Evolutionary conservation across 1,140 invertebrate genomes (phyloP).

Genomic region (Drosophila dunni): DNA sequence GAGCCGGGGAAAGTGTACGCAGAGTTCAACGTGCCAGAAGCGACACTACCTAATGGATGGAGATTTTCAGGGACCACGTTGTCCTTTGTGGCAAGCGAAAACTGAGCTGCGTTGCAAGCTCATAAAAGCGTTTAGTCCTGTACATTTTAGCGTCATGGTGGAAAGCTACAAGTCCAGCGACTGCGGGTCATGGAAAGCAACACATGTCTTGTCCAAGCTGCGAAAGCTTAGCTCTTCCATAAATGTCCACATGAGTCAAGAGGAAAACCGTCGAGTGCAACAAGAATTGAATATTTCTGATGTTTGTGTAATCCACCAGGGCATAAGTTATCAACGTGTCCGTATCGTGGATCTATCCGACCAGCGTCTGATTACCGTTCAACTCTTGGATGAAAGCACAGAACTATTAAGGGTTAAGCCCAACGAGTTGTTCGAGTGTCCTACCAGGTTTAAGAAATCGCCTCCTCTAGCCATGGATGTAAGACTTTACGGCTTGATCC

Average conservation of each 20-base stretch:
- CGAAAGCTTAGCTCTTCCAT: conserved; percentile 10
- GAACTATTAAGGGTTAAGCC: conserved; percentile 27
- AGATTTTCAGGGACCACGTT: conserved; percentile 8
- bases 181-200: conserved; percentile 21
- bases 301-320: conserved; percentile 39
- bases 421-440: conserved; percentile 41
- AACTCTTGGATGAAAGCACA: conserved; percentile 55
- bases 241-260: conserved; percentile 26
- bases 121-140: conserved; percentile 28
- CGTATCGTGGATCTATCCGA: conserved; percentile 37
- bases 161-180: conserved; percentile 26
- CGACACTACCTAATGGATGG: conserved; percentile 31
- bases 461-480: conserved; percentile 54
- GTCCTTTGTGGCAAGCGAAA: conserved; percentile 12
- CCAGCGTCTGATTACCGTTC: conserved; percentile 23
- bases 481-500: conserved; percentile 21
- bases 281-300: conserved; percentile 13
- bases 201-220: not conserved
- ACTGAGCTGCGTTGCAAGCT: conserved; percentile 40
- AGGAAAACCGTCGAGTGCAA: conserved; percentile 2
- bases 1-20: conserved; percentile 27
- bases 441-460: not conserved
- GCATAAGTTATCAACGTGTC: conserved; percentile 35
- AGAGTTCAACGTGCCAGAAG: conserved; percentile 14
- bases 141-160: conserved; percentile 43